phyloP scores from a whole-genome alignment of 2,113 vertebrate species.

The Sinosuthora webbiana region DNA sequence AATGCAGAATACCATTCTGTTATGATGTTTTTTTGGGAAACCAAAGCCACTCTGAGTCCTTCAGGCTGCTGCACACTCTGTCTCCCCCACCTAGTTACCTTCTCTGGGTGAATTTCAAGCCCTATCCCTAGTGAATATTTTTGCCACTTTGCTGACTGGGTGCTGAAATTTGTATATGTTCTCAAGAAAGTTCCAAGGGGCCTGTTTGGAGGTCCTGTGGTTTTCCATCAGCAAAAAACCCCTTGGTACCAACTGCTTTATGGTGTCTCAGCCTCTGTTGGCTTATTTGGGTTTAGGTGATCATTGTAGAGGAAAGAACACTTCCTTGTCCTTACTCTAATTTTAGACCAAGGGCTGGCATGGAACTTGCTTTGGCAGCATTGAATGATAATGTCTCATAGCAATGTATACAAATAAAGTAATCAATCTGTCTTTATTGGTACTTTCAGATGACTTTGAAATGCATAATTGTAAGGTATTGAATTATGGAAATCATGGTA shows the following conservation, averaged over 20 bases:
- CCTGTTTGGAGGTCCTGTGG: not conserved
- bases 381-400: not conserved
- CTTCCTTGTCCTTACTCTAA: conserved; percentile 39
- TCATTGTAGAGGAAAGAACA: conserved; percentile 20
- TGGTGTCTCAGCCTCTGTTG: not conserved
- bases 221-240: not conserved
- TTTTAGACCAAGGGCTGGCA: conserved; percentile 55
- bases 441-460: conserved; percentile 36
- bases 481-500: not conserved
- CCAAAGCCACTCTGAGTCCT: not conserved
- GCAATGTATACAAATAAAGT: conserved; percentile 5
- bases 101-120: not conserved
- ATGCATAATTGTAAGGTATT: not conserved
- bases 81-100: not conserved
- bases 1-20: not conserved
- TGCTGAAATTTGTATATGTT: not conserved
- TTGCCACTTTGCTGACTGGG: not conserved
- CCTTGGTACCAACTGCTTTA: not conserved
- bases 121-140: not conserved
- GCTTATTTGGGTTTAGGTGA: not conserved
- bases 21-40: not conserved
- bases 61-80: not conserved
- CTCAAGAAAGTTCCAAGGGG: not conserved
- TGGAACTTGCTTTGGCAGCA: conserved; percentile 8
- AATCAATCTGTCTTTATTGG: conserved; percentile 39